A percentile compares a stretch with the other conserved stretches of the same genome.
Evolutionary conservation across 2,797 vertebrate species (phyloP).

Genomic region (Dipus sagitta): DNA sequence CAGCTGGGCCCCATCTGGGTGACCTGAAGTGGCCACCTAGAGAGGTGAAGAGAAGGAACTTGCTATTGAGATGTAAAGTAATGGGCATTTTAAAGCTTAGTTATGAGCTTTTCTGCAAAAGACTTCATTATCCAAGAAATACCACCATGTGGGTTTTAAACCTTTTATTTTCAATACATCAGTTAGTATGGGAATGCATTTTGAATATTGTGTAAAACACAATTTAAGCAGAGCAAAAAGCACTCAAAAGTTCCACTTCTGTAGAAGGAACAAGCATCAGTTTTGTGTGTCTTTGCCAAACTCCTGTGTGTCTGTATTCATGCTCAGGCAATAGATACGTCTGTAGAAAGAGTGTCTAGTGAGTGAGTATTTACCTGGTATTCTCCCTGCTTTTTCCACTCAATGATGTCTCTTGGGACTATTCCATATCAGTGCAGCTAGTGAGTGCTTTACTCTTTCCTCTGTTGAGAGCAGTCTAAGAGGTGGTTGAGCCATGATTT

Average conservation of each 20-base stretch:
- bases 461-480: no score
- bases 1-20: neutral
- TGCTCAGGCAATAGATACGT: neutral
- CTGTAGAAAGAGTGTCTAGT: accelerated
- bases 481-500: neutral
- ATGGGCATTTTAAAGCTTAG: neutral
- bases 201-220: neutral
- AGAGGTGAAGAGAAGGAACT: neutral
- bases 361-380: neutral
- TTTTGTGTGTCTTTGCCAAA: neutral
- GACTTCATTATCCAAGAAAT: neutral
- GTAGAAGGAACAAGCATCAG: neutral
- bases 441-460: neutral
- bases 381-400: neutral
- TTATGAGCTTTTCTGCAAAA: neutral
- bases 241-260: neutral
- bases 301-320: neutral
- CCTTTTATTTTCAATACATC: neutral
- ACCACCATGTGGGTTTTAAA: neutral
- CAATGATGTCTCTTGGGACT: neutral
- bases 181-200: neutral
- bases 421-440: neutral
- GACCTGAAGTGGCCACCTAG: neutral
- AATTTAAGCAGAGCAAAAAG: neutral
- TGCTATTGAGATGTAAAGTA: neutral